A percentile compares a stretch with the other conserved stretches of the same genome.
Evolutionary conservation across 1,140 invertebrate genomes (phyloP).

Genomic region (Wasmannia auropunctata): DNA sequence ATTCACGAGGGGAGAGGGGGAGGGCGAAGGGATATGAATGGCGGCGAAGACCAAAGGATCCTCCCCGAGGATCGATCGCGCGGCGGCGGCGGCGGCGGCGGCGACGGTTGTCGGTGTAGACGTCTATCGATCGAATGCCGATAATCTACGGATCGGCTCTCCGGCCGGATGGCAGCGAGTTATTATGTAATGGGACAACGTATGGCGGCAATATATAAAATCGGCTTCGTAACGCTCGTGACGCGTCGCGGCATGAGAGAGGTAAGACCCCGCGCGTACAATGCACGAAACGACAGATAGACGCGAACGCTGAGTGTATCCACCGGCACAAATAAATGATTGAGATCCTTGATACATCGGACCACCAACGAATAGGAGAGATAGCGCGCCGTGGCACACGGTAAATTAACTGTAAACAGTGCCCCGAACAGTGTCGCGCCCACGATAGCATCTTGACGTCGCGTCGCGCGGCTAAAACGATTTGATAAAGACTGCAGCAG

Average conservation of each 20-base stretch:
- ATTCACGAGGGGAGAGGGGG: not conserved
- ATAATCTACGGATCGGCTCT: conserved; percentile 65
- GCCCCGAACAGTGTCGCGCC: conserved; percentile 10
- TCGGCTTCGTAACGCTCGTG: conserved; percentile 73
- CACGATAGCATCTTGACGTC: not conserved
- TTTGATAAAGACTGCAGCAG: not conserved
- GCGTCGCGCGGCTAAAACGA: not conserved
- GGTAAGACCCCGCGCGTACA: conserved; percentile 55
- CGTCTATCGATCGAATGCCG: conserved; percentile 69
- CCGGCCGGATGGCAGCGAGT: conserved; percentile 61
- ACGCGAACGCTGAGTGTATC: conserved; percentile 62
- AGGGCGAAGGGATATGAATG: conserved; percentile 62
- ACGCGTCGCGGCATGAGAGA: conserved; percentile 57
- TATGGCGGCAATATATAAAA: conserved; percentile 68
- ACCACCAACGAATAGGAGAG: conserved; percentile 71
- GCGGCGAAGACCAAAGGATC: conserved; percentile 67
- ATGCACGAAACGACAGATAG: conserved; percentile 69
- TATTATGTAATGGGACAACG: conserved; percentile 74
- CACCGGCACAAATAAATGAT: conserved; percentile 76
- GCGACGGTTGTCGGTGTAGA: conserved; percentile 71
- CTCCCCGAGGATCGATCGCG: conserved; percentile 42
- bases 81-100: no score
- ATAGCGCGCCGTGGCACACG: conserved; percentile 36
- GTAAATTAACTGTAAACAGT: conserved; percentile 58
- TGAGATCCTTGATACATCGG: conserved; percentile 71